Base-by-base conservation (phyloP, 1,140 invertebrate genomes). In the Pseudomyrmex dendroicus region DNA sequence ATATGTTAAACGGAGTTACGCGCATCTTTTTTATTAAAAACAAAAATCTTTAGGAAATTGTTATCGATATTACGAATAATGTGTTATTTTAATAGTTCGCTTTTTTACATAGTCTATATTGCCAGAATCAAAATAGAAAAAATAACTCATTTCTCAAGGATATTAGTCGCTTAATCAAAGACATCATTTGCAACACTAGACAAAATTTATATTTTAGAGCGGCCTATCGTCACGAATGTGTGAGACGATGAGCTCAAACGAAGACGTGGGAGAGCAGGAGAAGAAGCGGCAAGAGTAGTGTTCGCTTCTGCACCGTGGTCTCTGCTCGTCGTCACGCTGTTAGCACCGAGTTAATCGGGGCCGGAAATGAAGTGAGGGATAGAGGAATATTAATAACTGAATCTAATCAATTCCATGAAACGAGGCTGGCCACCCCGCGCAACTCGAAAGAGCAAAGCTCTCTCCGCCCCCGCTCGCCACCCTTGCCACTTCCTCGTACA, bases 361-460 rank as follows among this genome's bases (percentile, higher is more conserved):
- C 93, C 92, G 93, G 93, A 94, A 94, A 94, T 93, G 93, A 93
- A 93, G 89, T 91, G 90, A 93, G 90, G 91, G 91, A 94, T 93
- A 93, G 93, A 93, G 92, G 93, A 94, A 92, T 93, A 94, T 93
- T 93, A 94, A 94, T 93, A 94, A 94, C 92, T 93, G 93, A 93
- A 93, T 93, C 92, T 92, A 94, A 94, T 93, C 93, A 93, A 94
- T 93, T 93, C 92, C 61, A 68, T 91, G 92, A 93, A 93, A 92
- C 89, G 91, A 92, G 91, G 82, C 77, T 89, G 89, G 86, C 90
- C 88, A 91, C 91, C 90, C 91, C 88, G 84, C 86, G 87, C 88
- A 67, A 56, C 86, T 74, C 73, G 76, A 85, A 90, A 87, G 74
- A 88, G 86, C 84, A 83, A 86, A 86, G 76, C 66, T 50, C 50